These are phyloP conservation scores for Euclidia mi DNA, from an alignment of 2,888 invertebrate genomes.

Conservation along the genomic window DNA sequence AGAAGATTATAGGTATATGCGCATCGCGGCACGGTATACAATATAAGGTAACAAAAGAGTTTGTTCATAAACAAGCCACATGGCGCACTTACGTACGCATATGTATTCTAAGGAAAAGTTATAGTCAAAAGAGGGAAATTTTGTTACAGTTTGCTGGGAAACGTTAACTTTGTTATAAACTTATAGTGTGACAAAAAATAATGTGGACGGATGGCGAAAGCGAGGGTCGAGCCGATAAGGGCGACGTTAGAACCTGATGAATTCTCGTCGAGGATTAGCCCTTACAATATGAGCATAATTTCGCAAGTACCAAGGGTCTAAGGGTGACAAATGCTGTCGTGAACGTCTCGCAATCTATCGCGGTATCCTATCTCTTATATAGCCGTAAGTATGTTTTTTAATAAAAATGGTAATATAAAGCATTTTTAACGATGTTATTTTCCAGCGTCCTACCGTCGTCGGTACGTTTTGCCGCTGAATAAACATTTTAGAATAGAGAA, in stretches of 20 bases:
- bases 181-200: constrained; percentile 72
- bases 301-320: constrained; percentile 80
- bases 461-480: constrained; percentile 39
- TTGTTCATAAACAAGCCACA: constrained; percentile 35
- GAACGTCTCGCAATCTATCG: constrained; percentile 78
- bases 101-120: constrained; percentile 42
- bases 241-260: constrained; percentile 81
- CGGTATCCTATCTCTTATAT: constrained; percentile 62
- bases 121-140: constrained; percentile 44
- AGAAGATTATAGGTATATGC: no score
- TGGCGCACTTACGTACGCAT: constrained; percentile 28
- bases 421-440: constrained; percentile 74
- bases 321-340: constrained; percentile 79
- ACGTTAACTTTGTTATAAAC: constrained; percentile 55
- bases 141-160: constrained; percentile 44
- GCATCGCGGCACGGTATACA: no score
- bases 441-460: constrained; percentile 47
- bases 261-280: constrained; percentile 85
- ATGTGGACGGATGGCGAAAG: constrained; percentile 70
- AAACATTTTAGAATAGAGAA: constrained; percentile 58
- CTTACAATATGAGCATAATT: constrained; percentile 88
- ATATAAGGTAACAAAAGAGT: constrained; percentile 22
- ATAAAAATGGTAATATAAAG: constrained; percentile 85
- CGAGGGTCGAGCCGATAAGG: constrained; percentile 77
- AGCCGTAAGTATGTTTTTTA: constrained; percentile 78